A percentile compares a stretch with the other conserved stretches of the same genome.
Evolutionary conservation across 2,113 vertebrate genomes (phyloP).

Genomic region (Neoarius graeffei): DNA sequence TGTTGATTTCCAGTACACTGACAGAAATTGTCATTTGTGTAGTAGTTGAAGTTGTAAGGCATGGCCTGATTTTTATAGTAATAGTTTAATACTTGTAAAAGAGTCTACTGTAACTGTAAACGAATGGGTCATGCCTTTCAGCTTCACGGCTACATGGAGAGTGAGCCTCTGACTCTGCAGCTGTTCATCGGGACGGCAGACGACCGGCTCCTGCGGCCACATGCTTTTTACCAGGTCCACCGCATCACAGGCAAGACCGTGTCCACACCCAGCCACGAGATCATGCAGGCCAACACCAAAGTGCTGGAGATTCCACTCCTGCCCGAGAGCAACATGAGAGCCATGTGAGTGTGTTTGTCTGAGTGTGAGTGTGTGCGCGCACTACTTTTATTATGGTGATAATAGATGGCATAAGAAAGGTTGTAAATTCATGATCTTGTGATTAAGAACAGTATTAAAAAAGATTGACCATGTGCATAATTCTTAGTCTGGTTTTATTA

Average conservation of each 20-base stretch:
- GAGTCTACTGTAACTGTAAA: slow-evolving; percentile 2
- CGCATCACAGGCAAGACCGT: slow-evolving; percentile 98
- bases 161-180: slow-evolving; percentile 92
- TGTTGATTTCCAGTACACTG: slow-evolving; percentile 13
- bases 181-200: slow-evolving; percentile 98
- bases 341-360: slow-evolving; percentile 77
- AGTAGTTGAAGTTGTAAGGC: background rate
- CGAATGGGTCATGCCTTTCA: slow-evolving; percentile 71
- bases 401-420: background rate
- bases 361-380: background rate
- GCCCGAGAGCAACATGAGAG: slow-evolving; percentile 95
- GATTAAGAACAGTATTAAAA: background rate
- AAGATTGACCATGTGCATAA: background rate
- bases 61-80: background rate
- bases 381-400: background rate
- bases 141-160: slow-evolving; percentile 95
- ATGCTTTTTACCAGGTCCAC: slow-evolving; percentile 99
- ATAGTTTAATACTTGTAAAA: slow-evolving; percentile 3
- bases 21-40: slow-evolving; percentile 6
- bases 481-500: background rate
- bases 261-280: slow-evolving; percentile 94
- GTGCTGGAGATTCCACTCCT: slow-evolving; percentile 94
- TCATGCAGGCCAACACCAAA: slow-evolving; percentile 92
- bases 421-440: background rate
- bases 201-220: slow-evolving; percentile 93